phyloP scores from a whole-genome alignment of 1,140 invertebrate species.

The Neodiprion fabricii region DNA sequence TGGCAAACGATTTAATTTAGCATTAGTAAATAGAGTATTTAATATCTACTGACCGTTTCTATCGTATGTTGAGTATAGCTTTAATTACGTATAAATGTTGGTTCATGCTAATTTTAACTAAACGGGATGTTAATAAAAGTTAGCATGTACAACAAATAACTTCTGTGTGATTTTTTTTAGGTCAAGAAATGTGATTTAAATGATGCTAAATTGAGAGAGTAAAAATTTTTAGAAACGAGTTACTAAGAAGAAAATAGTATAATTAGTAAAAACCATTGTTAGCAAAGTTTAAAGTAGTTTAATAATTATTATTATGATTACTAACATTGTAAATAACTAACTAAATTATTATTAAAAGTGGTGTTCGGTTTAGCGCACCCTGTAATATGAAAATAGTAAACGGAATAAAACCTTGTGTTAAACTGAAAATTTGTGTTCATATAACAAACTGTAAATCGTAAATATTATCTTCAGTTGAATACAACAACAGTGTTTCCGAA shows the following conservation, averaged over 20 bases:
- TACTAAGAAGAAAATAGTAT: constrained; percentile 10
- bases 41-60: constrained; percentile 11
- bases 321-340: constrained; percentile 3
- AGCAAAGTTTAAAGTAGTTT: constrained; percentile 12
- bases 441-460: neutral
- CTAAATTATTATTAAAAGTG: constrained; percentile 12
- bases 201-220: neutral
- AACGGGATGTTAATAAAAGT: neutral
- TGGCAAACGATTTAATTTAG: neutral
- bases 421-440: constrained; percentile 2
- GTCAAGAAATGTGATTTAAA: constrained; percentile 13
- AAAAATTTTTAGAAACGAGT: constrained; percentile 6
- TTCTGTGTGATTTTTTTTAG: constrained; percentile 15
- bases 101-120: constrained; percentile 11
- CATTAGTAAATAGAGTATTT: constrained; percentile 5
- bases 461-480: neutral
- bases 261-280: constrained; percentile 11
- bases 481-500: too few species aligned
- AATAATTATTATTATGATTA: constrained; percentile 13
- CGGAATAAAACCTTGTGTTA: constrained; percentile 11
- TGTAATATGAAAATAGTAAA: constrained; percentile 14
- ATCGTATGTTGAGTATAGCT: constrained; percentile 9
- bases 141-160: neutral
- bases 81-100: neutral
- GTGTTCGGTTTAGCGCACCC: neutral